Percentiles rank a stretch among this genome's conserved stretches.
phyloP scores from a whole-genome alignment of 2,113 vertebrate species.

The Miniopterus natalensis region DNA sequence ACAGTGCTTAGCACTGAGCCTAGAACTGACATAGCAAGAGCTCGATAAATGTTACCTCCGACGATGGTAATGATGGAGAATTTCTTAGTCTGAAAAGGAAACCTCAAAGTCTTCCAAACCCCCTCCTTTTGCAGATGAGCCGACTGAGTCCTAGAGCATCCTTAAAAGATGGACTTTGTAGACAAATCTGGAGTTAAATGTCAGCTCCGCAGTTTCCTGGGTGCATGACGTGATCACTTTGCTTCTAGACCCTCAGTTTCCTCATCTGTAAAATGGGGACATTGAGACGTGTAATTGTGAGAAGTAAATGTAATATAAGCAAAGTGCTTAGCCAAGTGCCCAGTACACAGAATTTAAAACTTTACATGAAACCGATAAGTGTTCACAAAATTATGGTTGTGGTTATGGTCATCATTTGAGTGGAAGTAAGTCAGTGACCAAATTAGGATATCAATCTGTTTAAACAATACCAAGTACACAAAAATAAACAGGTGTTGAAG shows the following conservation, averaged over 20 bases:
- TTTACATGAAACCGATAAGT: not conserved
- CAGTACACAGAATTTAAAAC: not conserved
- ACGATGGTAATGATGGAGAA: not conserved
- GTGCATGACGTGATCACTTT: not conserved
- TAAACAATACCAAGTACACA: slow-evolving; percentile 3
- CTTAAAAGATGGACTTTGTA: not conserved
- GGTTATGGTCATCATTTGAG: not conserved
- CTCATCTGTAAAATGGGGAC: not conserved
- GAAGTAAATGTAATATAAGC: not conserved
- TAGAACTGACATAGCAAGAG: not conserved
- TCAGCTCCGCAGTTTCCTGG: not conserved
- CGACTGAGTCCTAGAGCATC: not conserved
- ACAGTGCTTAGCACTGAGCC: not conserved
- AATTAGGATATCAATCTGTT: not conserved
- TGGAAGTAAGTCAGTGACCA: not conserved
- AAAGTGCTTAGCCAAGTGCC: not conserved
- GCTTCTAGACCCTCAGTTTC: not conserved
- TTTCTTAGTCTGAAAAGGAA: not conserved
- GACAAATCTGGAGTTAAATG: not conserved
- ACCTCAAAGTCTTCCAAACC: not conserved
- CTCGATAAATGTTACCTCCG: not conserved
- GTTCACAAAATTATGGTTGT: not conserved
- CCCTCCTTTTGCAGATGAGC: not conserved
- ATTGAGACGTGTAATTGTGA: not conserved
- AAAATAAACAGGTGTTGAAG: not conserved